Base-by-base conservation (phyloP, 2,113 vertebrate species). In the Cyprinus carpio region DNA sequence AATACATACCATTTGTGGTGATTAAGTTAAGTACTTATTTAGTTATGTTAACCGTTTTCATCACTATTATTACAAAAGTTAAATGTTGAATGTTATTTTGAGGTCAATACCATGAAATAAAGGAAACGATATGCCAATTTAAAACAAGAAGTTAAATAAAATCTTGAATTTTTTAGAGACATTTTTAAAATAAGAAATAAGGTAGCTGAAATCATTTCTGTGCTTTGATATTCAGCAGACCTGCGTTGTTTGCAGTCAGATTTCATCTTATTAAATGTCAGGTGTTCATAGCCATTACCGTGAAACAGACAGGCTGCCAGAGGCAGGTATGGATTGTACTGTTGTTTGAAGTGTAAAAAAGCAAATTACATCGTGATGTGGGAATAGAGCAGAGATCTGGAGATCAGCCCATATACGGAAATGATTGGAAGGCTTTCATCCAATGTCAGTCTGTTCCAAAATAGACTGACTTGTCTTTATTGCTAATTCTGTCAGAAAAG, bases 191-290 rank as follows among this genome's bases (percentile, higher is more conserved):
- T 3, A 4, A 51, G 43, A 62, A 54, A 69, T 31, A 77, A 77
- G 51, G 12, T 51, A 4, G 18, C 18, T 16, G 46, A 65, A 34
- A 51, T 69, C 1, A 54, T 67, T 54, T 69, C 27, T 23, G 27
- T 12, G 37, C 80, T 69, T 69, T 82, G 80, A 54, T 49, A 82
- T 69, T 69, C 27, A 18, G 27, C 20, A 51, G 43, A 69, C 43
- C 20, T 40, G 31, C 15, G 23, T 37, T 80, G 58, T 46, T 46
- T 65, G 58, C n/a, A 16, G 10, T 82, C 64, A 82, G 80, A 69
- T 82, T 82, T 82, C 62, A 51, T 49, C 37, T 81, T 51, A 67
- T 81, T 67, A 67, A 81, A 81, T 81, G 79, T 81, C 62, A 81
- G 40, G 25, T 51, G 43, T 81, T 51, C 79, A 51, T 5, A 51